Evolutionary conservation across 2,888 invertebrate genomes (phyloP), one percentile per base, ranked within the genome.

Genomic region (Cinara cedri): DNA sequence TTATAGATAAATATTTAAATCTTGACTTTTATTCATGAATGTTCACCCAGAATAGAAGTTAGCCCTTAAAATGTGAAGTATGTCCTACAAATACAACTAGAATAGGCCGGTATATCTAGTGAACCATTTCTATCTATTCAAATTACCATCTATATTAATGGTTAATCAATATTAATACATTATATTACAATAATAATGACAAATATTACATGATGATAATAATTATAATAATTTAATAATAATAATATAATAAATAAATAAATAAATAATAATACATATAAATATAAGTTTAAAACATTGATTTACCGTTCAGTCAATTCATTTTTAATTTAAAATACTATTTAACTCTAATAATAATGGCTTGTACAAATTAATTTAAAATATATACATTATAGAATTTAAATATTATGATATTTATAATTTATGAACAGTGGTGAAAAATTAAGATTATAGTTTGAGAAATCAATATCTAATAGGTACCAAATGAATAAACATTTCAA

Each of bases 301-400:
- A 74, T 74, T 72, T 63, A 74, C 74, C 74, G 63, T 74, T 74
- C 74, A 74, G 74, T 74, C 74, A 74, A 74, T 63, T 74, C 34
- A 34, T 34, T 62, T 72, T 62, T 34, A 10, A 16, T 51, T 74
- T 74, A 51, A 74, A 21, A 63, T 34, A 44, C 74, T 74, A 74
- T 19, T 26, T 63, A 74, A 63, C 51, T 70, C 70, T 63, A 74
- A 74, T 51, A 65, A 54, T 44, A 54, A 63, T 26, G 16, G 54
- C 63, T 65, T 19, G 21, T 74, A 74, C 14, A 72, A 60, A 63
- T 19, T 63, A 54, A 54, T 46, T 63, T 42, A 54, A 74, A 65
- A 42, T 24, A 62, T 34, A 63, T 60, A 60, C 46, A n/a, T 16
- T 34, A n/a, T 26, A 21, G 16, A n/a, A n/a, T n/a, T 4, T 54